Percentiles rank a stretch among this genome's conserved stretches.
phyloP scores from a whole-genome alignment of 2,113 vertebrate species.

The Corydoras sp. region DNA sequence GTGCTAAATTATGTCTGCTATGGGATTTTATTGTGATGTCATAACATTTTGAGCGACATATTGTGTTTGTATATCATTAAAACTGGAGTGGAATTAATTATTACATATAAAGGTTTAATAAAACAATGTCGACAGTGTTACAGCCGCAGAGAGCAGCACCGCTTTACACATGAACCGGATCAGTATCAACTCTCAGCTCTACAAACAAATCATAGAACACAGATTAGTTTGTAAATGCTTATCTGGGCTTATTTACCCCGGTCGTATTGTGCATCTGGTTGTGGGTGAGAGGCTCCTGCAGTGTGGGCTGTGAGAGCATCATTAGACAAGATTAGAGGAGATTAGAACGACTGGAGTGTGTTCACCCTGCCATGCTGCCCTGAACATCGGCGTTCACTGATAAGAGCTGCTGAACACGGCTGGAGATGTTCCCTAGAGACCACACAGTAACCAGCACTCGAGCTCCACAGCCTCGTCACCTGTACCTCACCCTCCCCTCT shows the following conservation, averaged over 20 bases:
- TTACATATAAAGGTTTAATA: too few species aligned
- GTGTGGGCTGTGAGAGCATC: conserved; percentile 31
- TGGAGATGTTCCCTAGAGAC: conserved; percentile 27
- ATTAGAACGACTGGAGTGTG: conserved; percentile 48
- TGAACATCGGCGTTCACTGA: conserved; percentile 28
- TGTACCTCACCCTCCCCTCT: conserved; percentile 32
- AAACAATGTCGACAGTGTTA: too few species aligned
- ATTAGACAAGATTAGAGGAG: conserved; percentile 55
- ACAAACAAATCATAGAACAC: conserved; percentile 3
- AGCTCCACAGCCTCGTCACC: conserved; percentile 39
- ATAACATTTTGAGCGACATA: too few species aligned
- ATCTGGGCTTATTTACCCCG: conserved; percentile 28
- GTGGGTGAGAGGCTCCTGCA: conserved; percentile 42
- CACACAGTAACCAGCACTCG: too few species aligned
- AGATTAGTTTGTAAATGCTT: conserved; percentile 27
- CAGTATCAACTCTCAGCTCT: not conserved
- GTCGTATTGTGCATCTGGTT: conserved; percentile 33
- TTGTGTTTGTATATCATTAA: too few species aligned
- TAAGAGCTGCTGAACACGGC: conserved; percentile 37
- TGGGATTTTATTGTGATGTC: too few species aligned
- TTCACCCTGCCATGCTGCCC: conserved; percentile 34
- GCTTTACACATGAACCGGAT: not conserved
- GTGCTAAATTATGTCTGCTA: too few species aligned
- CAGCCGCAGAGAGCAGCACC: not conserved
- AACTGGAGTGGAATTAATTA: too few species aligned